Evolutionary conservation across 2,797 vertebrate species (phyloP).

Genomic region (Phrynocephalus vlangalii): DNA sequence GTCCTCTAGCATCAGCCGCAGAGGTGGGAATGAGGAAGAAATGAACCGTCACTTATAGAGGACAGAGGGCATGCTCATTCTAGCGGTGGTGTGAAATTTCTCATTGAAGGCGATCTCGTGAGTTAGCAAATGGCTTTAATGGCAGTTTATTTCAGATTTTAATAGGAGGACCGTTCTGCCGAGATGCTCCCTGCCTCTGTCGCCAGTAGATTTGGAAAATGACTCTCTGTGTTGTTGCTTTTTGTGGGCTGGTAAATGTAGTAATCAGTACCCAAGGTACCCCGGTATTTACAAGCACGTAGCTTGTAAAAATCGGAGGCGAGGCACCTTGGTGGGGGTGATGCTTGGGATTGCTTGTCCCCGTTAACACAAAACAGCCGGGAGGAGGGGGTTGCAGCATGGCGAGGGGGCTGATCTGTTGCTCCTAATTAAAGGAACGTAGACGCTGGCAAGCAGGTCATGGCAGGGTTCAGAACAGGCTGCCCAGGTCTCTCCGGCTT

Average conservation of each 20-base stretch:
- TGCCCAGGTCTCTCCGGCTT: slow-evolving; percentile 17
- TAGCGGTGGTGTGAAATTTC: neutral
- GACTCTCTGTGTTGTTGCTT: neutral
- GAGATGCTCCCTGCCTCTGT: neutral
- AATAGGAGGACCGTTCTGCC: neutral
- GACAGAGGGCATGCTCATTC: neutral
- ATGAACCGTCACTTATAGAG: neutral
- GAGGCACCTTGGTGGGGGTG: neutral
- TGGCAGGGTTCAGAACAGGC: neutral
- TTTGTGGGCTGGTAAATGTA: neutral
- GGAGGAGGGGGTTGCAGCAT: neutral
- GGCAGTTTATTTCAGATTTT: neutral
- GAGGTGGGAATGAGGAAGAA: neutral
- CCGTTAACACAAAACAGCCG: neutral
- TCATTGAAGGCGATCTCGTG: neutral
- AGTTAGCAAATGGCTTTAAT: neutral
- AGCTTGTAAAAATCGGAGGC: neutral
- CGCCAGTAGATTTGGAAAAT: neutral
- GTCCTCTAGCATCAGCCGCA: neutral
- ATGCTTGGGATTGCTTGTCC: neutral
- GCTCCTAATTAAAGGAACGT: slow-evolving; percentile 35
- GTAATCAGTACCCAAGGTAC: neutral
- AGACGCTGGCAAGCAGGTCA: slow-evolving; percentile 12
- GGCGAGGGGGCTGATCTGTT: neutral
- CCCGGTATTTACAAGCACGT: neutral